Evolutionary conservation across 2,113 vertebrate genomes (phyloP), one percentile per base, ranked within the genome.

Genomic region (Pleuronectes platessa): DNA sequence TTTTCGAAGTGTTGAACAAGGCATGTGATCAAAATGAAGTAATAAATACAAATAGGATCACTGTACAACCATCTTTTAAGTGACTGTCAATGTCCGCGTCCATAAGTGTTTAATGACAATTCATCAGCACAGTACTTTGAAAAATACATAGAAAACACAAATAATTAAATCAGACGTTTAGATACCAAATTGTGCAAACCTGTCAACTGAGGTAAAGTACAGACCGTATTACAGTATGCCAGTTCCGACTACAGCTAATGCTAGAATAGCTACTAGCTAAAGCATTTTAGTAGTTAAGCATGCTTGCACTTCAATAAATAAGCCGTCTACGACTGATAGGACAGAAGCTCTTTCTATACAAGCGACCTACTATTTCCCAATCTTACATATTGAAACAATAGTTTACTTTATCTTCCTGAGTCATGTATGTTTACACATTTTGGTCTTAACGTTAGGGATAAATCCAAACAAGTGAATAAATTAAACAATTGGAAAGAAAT

Each of bases 351-450:
- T 76, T 71, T 61, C 56, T 68, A 54, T 63, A 74, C 66, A 82
- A 85, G 54, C 47, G 71, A 59, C 40, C 61, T 15, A 58, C 59
- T 21, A 45, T 58, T 77, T 61, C 51, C 82, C 80, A 68, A 24
- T 76, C 82, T 80, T 15, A 86, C 85, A 76, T 86, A 88, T 79
- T 81, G 82, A 78, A 83, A 86, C 66, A 73, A 81, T 49, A 84
- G 40, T 65, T 74, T 3, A 58, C 37, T 63, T 2, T 54, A 35
- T 78, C 78, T 92, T 93, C 92, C 92, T 93, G 92, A 93, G 92
- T 90, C 81, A 77, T 83, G 61, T 65, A 45, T 35, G 31, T 74
- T 67, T 47, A 64, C 35, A 90, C 76, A 86, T 78, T 89, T 88
- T 87, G 88, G 82, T 89, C 72, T 79, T 74, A 64, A 15, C 61